Conservation (phyloP, 2,797 vertebrate species). For the Molossus alvarezi region DNA sequence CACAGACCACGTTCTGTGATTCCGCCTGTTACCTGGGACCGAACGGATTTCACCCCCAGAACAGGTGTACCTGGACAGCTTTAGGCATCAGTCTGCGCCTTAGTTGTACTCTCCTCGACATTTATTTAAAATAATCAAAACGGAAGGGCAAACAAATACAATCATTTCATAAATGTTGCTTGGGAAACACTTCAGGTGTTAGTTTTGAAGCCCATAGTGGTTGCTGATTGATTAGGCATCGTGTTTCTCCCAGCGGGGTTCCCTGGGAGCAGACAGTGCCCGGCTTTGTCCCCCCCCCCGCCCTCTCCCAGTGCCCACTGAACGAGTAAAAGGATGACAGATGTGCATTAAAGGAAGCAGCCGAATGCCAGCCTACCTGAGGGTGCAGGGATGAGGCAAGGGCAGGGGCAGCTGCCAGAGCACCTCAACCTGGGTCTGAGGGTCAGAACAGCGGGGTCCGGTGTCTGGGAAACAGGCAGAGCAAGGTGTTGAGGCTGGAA, state of each 20-base stretch:
- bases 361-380: too few relatives aligned
- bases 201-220: background rate
- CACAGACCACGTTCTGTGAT: background rate
- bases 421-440: fast-evolving
- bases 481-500: fast-evolving
- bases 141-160: background rate
- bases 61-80: background rate
- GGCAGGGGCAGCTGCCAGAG: too few relatives aligned
- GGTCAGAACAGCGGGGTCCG: too few relatives aligned
- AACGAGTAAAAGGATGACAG: background rate
- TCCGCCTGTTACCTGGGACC: background rate
- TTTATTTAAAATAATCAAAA: background rate
- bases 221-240: too few relatives aligned
- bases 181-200: background rate
- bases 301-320: fast-evolving
- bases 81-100: fast-evolving
- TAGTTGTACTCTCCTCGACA: background rate
- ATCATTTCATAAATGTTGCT: too few relatives aligned
- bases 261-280: too few relatives aligned
- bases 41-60: conserved; percentile 22
- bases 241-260: background rate
- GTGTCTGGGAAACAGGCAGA: too few relatives aligned
- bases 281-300: background rate
- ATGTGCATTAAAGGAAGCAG: background rate
- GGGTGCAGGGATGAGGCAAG: background rate